A percentile compares a stretch with the other conserved stretches of the same genome.
phyloP scores from a whole-genome alignment of 2,888 invertebrate genomes.

The Lottia scabra region DNA sequence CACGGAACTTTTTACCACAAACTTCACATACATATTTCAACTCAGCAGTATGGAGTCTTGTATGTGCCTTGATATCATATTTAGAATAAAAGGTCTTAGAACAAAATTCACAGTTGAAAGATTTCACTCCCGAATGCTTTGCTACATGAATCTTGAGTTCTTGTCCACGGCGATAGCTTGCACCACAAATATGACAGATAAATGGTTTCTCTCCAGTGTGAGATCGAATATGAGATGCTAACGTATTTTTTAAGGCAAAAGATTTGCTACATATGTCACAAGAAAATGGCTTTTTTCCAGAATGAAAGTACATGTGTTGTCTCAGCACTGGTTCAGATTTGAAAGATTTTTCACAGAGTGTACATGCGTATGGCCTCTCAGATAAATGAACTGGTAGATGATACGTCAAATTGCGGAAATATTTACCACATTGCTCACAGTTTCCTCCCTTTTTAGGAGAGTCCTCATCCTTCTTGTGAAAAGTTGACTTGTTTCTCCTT shows the following conservation, averaged over 20 bases:
- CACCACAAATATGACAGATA: conserved; percentile 1
- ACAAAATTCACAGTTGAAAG: neutral
- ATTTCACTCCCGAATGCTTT: neutral
- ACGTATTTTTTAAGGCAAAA: neutral
- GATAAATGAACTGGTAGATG: neutral
- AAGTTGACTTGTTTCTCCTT: neutral
- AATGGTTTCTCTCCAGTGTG: neutral
- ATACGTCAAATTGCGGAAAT: neutral
- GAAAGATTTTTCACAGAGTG: neutral
- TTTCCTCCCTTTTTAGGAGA: no score
- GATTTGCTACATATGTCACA: neutral
- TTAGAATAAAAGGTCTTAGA: neutral
- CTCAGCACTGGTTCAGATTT: neutral
- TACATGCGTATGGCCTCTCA: neutral
- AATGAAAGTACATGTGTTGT: neutral
- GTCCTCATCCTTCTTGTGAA: no score
- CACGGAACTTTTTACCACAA: neutral
- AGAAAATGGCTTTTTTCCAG: neutral
- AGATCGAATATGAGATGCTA: neutral
- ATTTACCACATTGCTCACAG: neutral
- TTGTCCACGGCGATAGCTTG: neutral
- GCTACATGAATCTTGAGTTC: neutral
- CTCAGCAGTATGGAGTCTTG: neutral
- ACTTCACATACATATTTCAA: neutral
- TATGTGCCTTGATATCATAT: neutral